These are phyloP conservation scores for Carabus problematicus DNA, from an alignment of 2,888 invertebrate species.

Conservation along the genomic window DNA sequence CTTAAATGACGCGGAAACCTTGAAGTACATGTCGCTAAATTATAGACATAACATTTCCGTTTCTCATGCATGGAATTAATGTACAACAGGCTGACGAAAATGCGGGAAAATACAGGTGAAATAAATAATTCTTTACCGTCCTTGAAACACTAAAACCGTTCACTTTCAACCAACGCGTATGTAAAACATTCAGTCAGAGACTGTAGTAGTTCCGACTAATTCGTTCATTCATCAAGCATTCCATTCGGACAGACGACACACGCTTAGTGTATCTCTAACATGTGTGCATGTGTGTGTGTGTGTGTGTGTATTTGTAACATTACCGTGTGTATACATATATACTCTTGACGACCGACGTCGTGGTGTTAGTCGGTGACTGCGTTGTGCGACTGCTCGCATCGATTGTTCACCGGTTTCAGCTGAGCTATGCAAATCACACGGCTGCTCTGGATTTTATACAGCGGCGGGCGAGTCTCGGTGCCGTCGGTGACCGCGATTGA, in stretches of 20 bases:
- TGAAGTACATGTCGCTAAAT: background rate
- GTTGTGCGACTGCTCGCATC: conserved; percentile 49
- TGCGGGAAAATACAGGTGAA: no score
- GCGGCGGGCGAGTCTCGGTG: conserved; percentile 22
- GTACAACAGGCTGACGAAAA: no score
- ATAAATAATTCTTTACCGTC: no score
- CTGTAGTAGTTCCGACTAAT: no score
- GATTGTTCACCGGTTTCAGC: conserved; percentile 58
- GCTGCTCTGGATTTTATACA: conserved; percentile 61
- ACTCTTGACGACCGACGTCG: background rate
- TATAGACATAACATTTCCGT: no score
- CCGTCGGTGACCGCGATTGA: conserved; percentile 18
- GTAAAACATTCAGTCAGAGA: no score
- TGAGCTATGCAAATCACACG: conserved; percentile 62
- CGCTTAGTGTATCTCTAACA: background rate
- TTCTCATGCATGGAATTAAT: no score
- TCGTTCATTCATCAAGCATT: no score
- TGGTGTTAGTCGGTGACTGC: background rate
- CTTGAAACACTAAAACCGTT: no score
- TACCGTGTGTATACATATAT: conserved; percentile 1
- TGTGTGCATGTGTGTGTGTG: conserved; percentile 1
- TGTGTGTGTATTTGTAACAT: background rate
- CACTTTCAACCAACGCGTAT: no score
- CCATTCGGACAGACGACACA: no score
- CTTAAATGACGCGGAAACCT: conserved; percentile 6